Percentiles rank a stretch among this genome's conserved stretches.
Conservation (phyloP, 1,140 invertebrate species). For the Nasonia vitripennis region DNA sequence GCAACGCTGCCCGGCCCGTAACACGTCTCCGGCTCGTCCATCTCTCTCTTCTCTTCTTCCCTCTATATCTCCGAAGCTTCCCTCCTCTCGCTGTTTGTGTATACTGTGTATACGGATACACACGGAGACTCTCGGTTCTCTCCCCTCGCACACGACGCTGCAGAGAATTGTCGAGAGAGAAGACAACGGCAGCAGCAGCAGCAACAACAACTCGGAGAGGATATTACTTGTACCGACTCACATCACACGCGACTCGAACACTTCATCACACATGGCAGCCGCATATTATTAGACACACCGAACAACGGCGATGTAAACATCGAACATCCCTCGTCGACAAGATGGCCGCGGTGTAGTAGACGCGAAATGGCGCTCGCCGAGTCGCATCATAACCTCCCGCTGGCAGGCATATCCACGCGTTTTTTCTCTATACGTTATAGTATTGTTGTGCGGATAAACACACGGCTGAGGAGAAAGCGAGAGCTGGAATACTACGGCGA, state of each 20-base stretch:
- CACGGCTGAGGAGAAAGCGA: too few relatives aligned
- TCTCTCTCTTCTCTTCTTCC: not conserved
- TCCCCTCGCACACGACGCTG: not conserved
- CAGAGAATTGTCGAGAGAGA: not conserved
- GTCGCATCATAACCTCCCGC: not conserved
- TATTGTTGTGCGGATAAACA: too few relatives aligned
- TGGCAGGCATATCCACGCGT: too few relatives aligned
- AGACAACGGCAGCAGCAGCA: too few relatives aligned
- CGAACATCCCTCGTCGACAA: slow-evolving; percentile 25
- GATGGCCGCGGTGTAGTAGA: not conserved
- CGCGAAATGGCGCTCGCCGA: slow-evolving; percentile 25
- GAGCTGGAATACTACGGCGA: not conserved
- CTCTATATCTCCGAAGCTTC: not conserved
- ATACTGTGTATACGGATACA: not conserved
- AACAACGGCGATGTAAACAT: not conserved
- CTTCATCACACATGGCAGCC: not conserved
- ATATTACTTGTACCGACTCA: not conserved
- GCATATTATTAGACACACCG: slow-evolving; percentile 2
- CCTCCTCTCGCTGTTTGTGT: not conserved
- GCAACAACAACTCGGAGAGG: too few relatives aligned
- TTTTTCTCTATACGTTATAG: too few relatives aligned
- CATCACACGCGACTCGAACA: not conserved
- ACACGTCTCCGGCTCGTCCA: slow-evolving; percentile 63
- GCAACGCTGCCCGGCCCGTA: slow-evolving; percentile 74
- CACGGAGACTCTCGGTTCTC: too few relatives aligned